phyloP scores from a whole-genome alignment of 2,113 vertebrate species.

The Oplegnathus fasciatus region DNA sequence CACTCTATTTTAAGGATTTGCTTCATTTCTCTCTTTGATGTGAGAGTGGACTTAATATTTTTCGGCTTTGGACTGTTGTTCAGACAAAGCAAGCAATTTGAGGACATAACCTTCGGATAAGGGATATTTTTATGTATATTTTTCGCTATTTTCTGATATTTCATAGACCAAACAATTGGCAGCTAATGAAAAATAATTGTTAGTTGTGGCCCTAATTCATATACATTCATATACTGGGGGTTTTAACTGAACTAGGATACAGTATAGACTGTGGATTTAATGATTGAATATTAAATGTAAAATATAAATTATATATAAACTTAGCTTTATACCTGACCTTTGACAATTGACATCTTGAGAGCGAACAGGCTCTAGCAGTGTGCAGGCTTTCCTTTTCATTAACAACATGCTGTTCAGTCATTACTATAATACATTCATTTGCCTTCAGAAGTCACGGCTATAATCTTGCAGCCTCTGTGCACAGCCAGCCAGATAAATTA shows the following conservation, averaged over 20 bases:
- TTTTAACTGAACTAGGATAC: not conserved
- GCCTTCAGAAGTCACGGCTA: not conserved
- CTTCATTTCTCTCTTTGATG: not conserved
- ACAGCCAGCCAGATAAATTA: not conserved
- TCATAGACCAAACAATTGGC: not conserved
- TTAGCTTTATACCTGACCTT: not conserved
- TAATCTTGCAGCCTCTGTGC: not conserved
- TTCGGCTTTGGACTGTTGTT: not conserved
- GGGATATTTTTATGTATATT: not conserved
- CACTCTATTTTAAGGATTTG: not conserved
- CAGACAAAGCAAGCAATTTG: not conserved
- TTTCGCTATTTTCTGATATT: too few relatives aligned
- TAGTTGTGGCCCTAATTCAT: not conserved
- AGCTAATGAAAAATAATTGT: not conserved
- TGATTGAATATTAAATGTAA: not conserved
- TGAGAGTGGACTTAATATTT: not conserved
- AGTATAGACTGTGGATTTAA: too few relatives aligned
- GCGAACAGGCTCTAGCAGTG: not conserved
- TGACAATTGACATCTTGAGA: too few relatives aligned
- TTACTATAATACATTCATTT: not conserved
- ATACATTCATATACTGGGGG: too few relatives aligned
- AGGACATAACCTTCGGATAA: not conserved
- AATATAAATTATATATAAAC: too few relatives aligned
- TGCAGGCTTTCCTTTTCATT: not conserved
- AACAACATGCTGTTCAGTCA: not conserved